These are phyloP conservation scores for Apodemus agrarius DNA, from an alignment of 2,797 vertebrate genomes.

Conservation along the genomic window DNA sequence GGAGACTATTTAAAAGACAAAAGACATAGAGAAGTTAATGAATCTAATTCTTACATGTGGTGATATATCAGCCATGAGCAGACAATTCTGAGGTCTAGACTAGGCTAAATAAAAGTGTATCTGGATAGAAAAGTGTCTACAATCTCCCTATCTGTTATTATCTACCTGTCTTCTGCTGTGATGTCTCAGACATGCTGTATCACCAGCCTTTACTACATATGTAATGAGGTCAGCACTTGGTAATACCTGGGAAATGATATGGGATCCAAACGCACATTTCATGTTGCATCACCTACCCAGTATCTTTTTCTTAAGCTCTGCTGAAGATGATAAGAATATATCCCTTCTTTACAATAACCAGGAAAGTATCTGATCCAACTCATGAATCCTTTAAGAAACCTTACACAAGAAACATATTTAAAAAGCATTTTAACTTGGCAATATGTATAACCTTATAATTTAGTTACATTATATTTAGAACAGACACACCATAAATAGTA, in stretches of 20 bases:
- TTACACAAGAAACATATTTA: constrained; percentile 39
- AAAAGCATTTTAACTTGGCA: constrained; percentile 61
- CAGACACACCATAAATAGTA: constrained; percentile 66
- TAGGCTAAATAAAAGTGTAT: background rate
- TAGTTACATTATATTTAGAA: constrained; percentile 62
- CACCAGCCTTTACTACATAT: background rate
- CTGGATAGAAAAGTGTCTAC: background rate
- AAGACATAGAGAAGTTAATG: constrained; percentile 38
- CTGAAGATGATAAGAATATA: background rate
- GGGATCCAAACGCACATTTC: background rate
- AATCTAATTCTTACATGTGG: background rate
- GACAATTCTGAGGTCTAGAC: background rate
- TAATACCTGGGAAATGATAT: background rate
- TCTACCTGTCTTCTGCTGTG: background rate
- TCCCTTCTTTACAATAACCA: background rate
- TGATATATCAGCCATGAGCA: background rate
- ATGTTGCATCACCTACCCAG: background rate
- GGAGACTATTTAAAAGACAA: background rate
- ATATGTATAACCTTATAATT: constrained; percentile 62
- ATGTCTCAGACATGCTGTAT: background rate
- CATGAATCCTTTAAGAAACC: background rate
- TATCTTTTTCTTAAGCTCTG: background rate
- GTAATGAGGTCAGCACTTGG: background rate
- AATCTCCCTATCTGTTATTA: background rate
- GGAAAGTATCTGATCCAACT: background rate